A percentile compares a stretch with the other conserved stretches of the same genome.
These are phyloP conservation scores for Eubucco bourcierii DNA, from an alignment of 2,113 vertebrate species.

Conservation along the genomic window DNA sequence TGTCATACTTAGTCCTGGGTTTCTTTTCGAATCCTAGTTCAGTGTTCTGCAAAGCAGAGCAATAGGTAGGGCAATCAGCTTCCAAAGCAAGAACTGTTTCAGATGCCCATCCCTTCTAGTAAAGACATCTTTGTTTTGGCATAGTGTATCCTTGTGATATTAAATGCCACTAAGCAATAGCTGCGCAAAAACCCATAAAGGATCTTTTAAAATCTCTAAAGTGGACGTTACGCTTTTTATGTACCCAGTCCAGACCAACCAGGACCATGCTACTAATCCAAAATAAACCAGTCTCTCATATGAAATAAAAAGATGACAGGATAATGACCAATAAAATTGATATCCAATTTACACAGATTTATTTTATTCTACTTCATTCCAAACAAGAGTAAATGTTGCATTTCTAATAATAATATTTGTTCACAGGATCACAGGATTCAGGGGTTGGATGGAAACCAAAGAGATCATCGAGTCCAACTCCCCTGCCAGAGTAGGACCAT, in stretches of 20 bases:
- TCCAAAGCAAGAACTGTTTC: neutral
- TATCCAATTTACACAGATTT: neutral
- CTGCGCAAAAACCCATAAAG: neutral
- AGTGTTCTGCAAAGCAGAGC: neutral
- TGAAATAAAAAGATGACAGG: neutral
- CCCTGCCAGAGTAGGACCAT: too few species aligned
- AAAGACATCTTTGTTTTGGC: neutral
- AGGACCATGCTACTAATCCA: neutral
- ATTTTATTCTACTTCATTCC: neutral
- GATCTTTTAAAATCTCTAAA: neutral
- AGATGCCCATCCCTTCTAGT: neutral
- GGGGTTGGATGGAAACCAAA: too few species aligned
- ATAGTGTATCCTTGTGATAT: neutral
- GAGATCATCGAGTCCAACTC: too few species aligned
- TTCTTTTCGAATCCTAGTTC: neutral
- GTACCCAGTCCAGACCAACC: neutral
- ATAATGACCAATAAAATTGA: neutral
- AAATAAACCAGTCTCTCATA: neutral
- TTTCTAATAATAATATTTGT: neutral
- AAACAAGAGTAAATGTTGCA: neutral
- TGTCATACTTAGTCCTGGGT: neutral
- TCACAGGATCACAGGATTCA: too few species aligned
- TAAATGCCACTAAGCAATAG: neutral
- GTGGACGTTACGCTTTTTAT: neutral
- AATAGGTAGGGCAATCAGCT: neutral